A percentile compares a stretch with the other conserved stretches of the same genome.
Conservation (phyloP, 2,888 invertebrate species). For the Apocheima hispidaria region DNA sequence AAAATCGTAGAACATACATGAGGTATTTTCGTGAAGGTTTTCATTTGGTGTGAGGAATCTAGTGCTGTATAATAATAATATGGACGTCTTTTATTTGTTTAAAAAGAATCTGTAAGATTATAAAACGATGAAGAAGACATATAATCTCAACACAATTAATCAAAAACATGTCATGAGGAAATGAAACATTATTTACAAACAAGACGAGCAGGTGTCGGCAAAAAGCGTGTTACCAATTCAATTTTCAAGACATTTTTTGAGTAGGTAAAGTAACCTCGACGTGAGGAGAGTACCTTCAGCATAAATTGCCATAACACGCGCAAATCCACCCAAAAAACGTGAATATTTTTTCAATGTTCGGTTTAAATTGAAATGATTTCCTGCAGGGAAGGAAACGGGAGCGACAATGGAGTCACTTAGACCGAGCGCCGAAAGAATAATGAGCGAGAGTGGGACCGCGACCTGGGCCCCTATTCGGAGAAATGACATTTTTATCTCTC, state of each 20-base stretch:
- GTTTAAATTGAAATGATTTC: constrained; percentile 74
- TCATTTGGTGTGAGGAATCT: no score
- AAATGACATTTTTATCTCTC: no score
- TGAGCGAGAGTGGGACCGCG: constrained; percentile 60
- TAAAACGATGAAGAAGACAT: no score
- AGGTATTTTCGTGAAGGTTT: no score
- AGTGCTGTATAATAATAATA: neutral
- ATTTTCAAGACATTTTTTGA: constrained; percentile 5
- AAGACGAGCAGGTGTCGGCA: no score
- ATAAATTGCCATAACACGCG: constrained; percentile 40
- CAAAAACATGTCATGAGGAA: no score
- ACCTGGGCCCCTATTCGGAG: no score
- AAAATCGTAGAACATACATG: no score
- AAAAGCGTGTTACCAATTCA: constrained; percentile 6
- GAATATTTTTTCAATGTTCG: constrained; percentile 66
- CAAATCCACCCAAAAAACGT: constrained; percentile 52
- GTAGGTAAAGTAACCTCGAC: neutral
- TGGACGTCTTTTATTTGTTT: no score
- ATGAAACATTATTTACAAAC: neutral
- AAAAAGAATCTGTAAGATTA: no score
- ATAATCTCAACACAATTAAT: no score
- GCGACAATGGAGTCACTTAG: constrained; percentile 77
- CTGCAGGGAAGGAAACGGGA: constrained; percentile 74
- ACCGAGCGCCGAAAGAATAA: constrained; percentile 73
- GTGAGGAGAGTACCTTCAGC: constrained; percentile 17